A percentile compares a stretch with the other conserved stretches of the same genome.
Conservation (phyloP, 2,888 invertebrate genomes). For the Melolontha melolontha region DNA sequence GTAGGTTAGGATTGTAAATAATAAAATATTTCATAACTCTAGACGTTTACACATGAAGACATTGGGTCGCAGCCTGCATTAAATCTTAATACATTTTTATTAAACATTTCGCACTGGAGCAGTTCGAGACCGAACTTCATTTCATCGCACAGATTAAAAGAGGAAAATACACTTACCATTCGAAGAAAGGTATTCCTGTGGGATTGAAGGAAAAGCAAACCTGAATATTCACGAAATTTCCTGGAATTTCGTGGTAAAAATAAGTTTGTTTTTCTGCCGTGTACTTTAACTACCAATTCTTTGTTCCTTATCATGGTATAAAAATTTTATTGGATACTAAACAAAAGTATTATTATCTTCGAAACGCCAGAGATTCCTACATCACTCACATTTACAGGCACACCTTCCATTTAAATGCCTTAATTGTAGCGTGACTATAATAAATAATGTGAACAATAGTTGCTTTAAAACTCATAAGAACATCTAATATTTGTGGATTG, state of each 20-base stretch:
- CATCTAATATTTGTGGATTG: too few species aligned
- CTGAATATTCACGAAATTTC: not conserved
- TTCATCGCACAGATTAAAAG: constrained; percentile 28
- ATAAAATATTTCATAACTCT: constrained; percentile 30
- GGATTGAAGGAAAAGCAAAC: constrained; percentile 6
- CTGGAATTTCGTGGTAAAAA: not conserved
- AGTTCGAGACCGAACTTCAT: constrained; percentile 37
- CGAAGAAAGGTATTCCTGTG: constrained; percentile 1
- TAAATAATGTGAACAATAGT: too few species aligned
- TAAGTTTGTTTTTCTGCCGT: too few species aligned
- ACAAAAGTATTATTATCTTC: too few species aligned
- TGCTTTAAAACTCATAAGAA: too few species aligned
- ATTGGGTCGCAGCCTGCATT: constrained; percentile 44
- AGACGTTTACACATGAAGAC: constrained; percentile 24
- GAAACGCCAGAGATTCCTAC: too few species aligned
- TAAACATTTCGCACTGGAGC: constrained; percentile 42
- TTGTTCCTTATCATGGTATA: too few species aligned
- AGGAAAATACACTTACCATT: constrained; percentile 12
- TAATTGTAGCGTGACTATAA: too few species aligned
- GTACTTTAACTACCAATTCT: too few species aligned
- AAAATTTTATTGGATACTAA: too few species aligned
- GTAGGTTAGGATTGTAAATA: constrained; percentile 29
- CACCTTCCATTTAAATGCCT: too few species aligned
- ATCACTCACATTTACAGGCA: too few species aligned
- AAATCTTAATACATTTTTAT: constrained; percentile 47